Evolutionary conservation across 2,797 vertebrate species (phyloP).

Genomic region (Danio jaintianensis): DNA sequence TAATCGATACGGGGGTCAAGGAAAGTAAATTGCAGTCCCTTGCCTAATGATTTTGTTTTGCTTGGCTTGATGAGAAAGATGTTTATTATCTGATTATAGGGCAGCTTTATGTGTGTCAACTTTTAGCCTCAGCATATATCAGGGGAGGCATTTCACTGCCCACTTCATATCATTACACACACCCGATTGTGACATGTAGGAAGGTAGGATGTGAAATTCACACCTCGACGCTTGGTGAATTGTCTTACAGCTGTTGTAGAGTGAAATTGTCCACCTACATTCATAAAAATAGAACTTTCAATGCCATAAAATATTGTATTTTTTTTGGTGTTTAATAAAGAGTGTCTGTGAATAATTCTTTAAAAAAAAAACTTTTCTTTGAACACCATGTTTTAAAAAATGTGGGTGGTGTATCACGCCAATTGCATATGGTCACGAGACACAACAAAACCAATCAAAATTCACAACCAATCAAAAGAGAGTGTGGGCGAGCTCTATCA

Average conservation of each 20-base stretch:
- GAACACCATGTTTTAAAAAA: no score
- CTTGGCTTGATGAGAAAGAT: conserved; percentile 80
- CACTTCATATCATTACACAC: conserved; percentile 41
- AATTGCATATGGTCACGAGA: no score
- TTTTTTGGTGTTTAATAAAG: neutral
- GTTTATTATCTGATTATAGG: conserved; percentile 88
- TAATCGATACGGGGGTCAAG: conserved; percentile 90
- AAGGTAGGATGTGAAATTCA: conserved; percentile 40
- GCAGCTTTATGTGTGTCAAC: conserved; percentile 65
- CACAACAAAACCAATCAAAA: no score
- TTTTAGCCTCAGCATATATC: conserved; percentile 52
- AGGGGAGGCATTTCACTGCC: conserved; percentile 22
- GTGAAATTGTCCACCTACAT: conserved; percentile 30
- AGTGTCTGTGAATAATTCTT: no score
- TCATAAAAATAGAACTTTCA: neutral
- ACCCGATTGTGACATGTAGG: conserved; percentile 22
- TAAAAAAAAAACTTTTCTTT: no score
- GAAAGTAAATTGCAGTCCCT: conserved; percentile 90
- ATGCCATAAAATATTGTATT: no score
- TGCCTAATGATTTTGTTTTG: conserved; percentile 86
- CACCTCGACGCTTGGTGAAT: conserved; percentile 31
- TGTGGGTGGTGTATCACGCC: no score
- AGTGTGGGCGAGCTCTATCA: no score
- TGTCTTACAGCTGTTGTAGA: conserved; percentile 31
- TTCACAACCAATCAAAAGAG: no score